phyloP scores from a whole-genome alignment of 2,113 vertebrate genomes.

The Sebastes fasciatus region DNA sequence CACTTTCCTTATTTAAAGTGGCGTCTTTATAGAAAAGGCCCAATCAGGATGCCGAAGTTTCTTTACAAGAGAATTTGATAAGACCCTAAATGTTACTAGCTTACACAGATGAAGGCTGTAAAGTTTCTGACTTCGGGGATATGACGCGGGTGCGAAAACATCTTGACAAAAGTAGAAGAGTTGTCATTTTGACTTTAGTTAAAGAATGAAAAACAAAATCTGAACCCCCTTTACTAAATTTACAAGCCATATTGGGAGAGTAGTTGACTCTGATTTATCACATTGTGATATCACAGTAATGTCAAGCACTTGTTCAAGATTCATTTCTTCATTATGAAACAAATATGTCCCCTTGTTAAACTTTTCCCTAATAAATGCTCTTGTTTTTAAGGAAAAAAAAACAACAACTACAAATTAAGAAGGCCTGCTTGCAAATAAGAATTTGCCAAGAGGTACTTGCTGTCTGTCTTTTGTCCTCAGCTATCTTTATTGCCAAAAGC shows the following conservation, averaged over 20 bases:
- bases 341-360: slow-evolving; percentile 23
- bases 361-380: slow-evolving; percentile 29
- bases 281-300: not conserved
- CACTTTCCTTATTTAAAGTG: slow-evolving; percentile 56
- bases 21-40: slow-evolving; percentile 54
- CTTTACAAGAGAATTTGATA: slow-evolving; percentile 56
- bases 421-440: slow-evolving; percentile 62
- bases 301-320: not conserved
- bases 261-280: not conserved
- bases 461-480: slow-evolving; percentile 78
- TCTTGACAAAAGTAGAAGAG: not conserved
- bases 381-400: slow-evolving; percentile 32
- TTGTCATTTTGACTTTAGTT: not conserved
- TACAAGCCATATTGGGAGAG: not conserved
- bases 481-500: slow-evolving; percentile 85
- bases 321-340: not conserved
- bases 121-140: slow-evolving; percentile 1
- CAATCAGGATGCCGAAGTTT: slow-evolving; percentile 54
- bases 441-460: slow-evolving; percentile 75
- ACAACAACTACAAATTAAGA: slow-evolving; percentile 58
- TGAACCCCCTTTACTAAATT: not conserved
- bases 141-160: not conserved
- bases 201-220: not conserved
- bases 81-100: slow-evolving; percentile 57
- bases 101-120: slow-evolving; percentile 36